A percentile compares a stretch with the other conserved stretches of the same genome.
Evolutionary conservation across 2,888 invertebrate genomes (phyloP).

Genomic region (Caradrina kadenii): DNA sequence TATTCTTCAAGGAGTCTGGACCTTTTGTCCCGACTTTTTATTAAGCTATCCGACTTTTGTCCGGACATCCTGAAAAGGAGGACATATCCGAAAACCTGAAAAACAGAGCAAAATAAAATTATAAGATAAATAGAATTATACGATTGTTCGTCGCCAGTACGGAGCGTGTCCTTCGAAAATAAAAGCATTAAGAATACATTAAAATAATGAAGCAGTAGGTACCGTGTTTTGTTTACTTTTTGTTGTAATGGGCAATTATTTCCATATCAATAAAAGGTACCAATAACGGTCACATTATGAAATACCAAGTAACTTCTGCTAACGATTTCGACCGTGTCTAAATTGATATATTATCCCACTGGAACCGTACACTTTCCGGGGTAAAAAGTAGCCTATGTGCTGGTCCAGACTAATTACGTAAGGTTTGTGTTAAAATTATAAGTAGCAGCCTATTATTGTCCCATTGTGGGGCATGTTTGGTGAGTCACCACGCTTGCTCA

Average conservation of each 20-base stretch:
- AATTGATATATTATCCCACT: too few relatives aligned
- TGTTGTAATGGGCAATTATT: constrained; percentile 5
- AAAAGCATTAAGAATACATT: constrained; percentile 33
- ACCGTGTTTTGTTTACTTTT: constrained; percentile 25
- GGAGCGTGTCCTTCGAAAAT: constrained; percentile 18
- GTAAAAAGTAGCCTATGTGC: too few relatives aligned
- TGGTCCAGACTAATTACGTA: too few relatives aligned
- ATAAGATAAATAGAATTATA: constrained; percentile 6
- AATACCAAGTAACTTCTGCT: background rate
- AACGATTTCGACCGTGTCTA: too few relatives aligned
- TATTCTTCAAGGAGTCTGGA: background rate
- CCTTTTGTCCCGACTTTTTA: background rate
- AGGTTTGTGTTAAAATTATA: too few relatives aligned
- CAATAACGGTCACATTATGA: background rate
- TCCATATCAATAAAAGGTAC: constrained; percentile 2
- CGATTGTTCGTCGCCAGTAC: background rate
- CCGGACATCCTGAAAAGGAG: background rate
- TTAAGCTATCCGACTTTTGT: background rate
- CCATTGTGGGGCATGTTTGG: too few relatives aligned
- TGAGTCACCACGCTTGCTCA: too few relatives aligned
- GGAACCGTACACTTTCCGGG: too few relatives aligned
- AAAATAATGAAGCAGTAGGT: constrained; percentile 23
- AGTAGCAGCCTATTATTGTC: too few relatives aligned
- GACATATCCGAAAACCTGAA: background rate
- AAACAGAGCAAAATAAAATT: background rate